phyloP scores from a whole-genome alignment of 1,140 invertebrate genomes.

The Bradysia coprophila region DNA sequence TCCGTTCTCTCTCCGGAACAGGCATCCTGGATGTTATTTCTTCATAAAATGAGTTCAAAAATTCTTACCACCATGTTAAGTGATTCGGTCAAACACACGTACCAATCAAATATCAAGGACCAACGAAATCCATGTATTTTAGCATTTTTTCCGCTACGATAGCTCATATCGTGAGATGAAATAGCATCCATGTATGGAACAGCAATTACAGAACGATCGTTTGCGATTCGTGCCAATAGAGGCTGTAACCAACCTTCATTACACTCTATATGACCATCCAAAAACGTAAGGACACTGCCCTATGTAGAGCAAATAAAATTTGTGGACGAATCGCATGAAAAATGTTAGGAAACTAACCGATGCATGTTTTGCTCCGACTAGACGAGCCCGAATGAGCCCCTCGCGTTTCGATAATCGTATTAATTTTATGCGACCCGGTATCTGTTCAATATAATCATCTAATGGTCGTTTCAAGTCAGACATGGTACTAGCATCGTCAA shows the following conservation, averaged over 20 bases:
- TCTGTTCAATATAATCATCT: conserved; percentile 50
- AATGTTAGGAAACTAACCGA: too few species aligned
- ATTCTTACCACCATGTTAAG: background rate
- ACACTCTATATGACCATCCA: conserved; percentile 72
- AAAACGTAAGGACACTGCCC: conserved; percentile 65
- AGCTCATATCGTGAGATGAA: background rate
- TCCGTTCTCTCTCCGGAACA: background rate
- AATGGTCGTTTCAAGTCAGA: conserved; percentile 34
- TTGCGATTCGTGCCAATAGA: conserved; percentile 50
- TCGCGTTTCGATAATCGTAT: conserved; percentile 53
- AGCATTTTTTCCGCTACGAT: background rate
- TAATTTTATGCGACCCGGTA: conserved; percentile 49
- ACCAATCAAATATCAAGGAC: background rate
- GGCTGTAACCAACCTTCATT: conserved; percentile 69
- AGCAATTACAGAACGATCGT: conserved; percentile 30
- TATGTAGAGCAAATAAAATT: conserved; percentile 8
- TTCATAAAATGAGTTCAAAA: background rate
- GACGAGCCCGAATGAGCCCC: conserved; percentile 61
- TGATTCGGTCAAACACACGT: background rate
- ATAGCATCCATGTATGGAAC: background rate
- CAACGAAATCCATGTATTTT: background rate
- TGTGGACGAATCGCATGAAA: conserved; percentile 8
- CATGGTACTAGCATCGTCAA: conserved; percentile 65
- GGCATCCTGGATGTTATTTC: background rate
- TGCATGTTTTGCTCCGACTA: conserved; percentile 58